phyloP scores from a whole-genome alignment of 2,113 vertebrate genomes.

The Trachemys scripta region DNA sequence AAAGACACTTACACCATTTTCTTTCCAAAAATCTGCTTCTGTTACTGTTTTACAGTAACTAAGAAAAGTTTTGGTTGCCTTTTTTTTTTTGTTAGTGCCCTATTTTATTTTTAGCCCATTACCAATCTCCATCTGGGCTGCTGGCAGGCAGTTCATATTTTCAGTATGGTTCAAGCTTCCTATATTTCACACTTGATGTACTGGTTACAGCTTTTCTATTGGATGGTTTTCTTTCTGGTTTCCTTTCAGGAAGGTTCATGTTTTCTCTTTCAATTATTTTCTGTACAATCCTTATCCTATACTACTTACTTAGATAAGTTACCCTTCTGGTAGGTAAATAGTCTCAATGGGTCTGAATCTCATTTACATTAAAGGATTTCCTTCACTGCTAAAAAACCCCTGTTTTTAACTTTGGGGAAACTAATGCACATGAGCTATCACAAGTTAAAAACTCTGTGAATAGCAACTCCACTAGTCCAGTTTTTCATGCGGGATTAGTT shows the following conservation, averaged over 20 bases:
- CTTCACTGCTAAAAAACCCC: not conserved
- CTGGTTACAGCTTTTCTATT: not conserved
- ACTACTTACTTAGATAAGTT: accelerated
- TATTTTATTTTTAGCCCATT: accelerated
- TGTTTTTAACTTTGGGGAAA: not conserved
- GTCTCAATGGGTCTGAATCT: not conserved
- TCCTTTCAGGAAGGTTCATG: accelerated
- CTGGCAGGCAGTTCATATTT: accelerated
- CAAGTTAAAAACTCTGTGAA: not conserved
- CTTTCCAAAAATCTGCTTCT: not conserved
- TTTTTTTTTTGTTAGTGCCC: not conserved
- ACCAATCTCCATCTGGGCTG: accelerated
- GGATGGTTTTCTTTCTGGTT: accelerated
- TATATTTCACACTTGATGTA: accelerated
- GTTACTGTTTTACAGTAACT: not conserved
- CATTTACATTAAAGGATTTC: not conserved
- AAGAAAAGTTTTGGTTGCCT: not conserved
- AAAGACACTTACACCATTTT: accelerated
- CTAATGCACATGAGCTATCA: not conserved
- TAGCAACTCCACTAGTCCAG: not conserved
- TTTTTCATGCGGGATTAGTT: not conserved
- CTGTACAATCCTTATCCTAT: not conserved
- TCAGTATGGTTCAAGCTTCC: not conserved
- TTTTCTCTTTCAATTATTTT: accelerated
- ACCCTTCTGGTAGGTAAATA: not conserved